phyloP scores from a whole-genome alignment of 1,140 invertebrate species.

The Zaprionus ornatus region DNA sequence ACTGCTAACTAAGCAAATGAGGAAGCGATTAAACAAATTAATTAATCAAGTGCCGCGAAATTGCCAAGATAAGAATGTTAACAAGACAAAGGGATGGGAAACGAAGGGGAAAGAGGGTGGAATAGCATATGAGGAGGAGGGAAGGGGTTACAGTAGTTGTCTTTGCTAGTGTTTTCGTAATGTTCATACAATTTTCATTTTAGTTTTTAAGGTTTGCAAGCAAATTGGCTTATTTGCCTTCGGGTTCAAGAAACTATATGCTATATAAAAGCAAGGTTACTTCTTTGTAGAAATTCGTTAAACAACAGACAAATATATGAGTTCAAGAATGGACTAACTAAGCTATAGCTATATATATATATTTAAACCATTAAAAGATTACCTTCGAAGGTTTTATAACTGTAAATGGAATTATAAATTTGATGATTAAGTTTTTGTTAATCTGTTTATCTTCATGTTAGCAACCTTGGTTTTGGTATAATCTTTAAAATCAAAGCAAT shows the following conservation, averaged over 20 bases:
- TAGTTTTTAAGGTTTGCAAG: not conserved
- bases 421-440: not conserved
- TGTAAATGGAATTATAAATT: not conserved
- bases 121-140: not conserved
- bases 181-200: not conserved
- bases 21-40: constrained; percentile 62
- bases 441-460: too few species aligned
- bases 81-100: not conserved
- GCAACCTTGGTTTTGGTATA: too few species aligned
- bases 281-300: too few species aligned
- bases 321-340: too few species aligned
- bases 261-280: not conserved
- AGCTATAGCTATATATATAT: too few species aligned
- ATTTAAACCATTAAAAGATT: too few species aligned
- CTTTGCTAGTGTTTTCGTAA: not conserved
- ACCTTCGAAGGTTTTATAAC: not conserved
- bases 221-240: not conserved
- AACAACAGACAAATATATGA: too few species aligned
- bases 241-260: not conserved
- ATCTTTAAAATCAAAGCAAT: too few species aligned
- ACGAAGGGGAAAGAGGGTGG: not conserved
- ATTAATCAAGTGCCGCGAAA: constrained; percentile 65
- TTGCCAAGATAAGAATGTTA: constrained; percentile 12
- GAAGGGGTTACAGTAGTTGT: not conserved
- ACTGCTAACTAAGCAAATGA: constrained; percentile 50